These are phyloP conservation scores for Ispidina lecontei DNA, from an alignment of 2,797 vertebrate species.

Conservation along the genomic window DNA sequence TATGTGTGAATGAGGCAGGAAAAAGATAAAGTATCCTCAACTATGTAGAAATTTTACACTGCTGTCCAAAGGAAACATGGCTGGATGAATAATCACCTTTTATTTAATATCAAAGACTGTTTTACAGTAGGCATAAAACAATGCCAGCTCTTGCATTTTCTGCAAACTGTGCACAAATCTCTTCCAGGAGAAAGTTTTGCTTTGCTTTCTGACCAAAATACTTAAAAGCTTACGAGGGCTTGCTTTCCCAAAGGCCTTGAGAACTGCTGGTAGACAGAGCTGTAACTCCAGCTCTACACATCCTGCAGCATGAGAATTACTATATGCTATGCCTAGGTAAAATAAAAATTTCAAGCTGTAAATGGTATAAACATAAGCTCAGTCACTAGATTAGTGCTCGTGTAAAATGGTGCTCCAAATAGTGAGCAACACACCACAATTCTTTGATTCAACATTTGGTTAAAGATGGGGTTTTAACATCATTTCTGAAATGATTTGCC, in stretches of 20 bases:
- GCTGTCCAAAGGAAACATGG: not conserved
- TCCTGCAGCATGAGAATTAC: not conserved
- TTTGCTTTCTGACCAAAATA: not conserved
- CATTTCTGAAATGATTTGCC: not conserved
- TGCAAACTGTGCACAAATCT: not conserved
- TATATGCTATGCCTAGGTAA: not conserved
- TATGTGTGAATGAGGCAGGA: constrained; percentile 5
- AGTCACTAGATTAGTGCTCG: not conserved
- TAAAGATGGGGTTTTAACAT: not conserved
- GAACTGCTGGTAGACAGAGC: not conserved
- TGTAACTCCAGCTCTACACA: not conserved
- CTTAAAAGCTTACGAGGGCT: not conserved
- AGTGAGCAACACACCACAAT: not conserved
- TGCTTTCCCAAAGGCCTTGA: not conserved
- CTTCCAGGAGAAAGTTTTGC: not conserved
- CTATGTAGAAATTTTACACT: not conserved
- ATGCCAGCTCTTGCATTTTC: not conserved
- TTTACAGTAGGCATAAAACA: not conserved
- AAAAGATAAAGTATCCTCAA: not conserved
- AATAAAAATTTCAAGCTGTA: not conserved
- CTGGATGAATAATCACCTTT: not conserved
- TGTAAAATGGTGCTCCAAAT: not conserved
- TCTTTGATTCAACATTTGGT: not conserved
- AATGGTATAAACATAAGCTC: not conserved
- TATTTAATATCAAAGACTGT: not conserved